Evolutionary conservation across 2,797 vertebrate species (phyloP).

Genomic region (Anguilla megastoma): DNA sequence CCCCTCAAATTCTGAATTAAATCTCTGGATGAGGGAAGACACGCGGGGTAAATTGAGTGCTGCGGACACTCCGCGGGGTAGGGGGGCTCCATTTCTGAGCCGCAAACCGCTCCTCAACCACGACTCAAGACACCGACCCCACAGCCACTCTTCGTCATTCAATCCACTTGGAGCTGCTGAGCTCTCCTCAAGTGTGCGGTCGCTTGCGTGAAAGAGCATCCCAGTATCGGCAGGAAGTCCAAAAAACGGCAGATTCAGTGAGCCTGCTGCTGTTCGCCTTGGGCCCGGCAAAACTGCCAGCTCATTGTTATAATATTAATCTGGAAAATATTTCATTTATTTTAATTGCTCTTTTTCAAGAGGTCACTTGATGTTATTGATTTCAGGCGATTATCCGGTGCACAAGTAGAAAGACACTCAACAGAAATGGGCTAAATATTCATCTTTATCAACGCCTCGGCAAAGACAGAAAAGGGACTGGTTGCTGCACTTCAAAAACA

Average conservation of each 20-base stretch:
- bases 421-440: background rate
- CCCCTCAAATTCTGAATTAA: slow-evolving; percentile 51
- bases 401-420: background rate
- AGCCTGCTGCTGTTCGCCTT: background rate
- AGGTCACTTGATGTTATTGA: background rate
- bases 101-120: background rate
- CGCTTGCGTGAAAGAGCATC: background rate
- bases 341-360: background rate
- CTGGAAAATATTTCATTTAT: background rate
- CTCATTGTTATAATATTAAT: background rate
- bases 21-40: slow-evolving; percentile 42
- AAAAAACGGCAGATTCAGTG: background rate
- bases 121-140: background rate
- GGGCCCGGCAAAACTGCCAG: background rate
- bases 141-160: background rate
- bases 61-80: slow-evolving; percentile 31
- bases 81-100: background rate
- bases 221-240: background rate
- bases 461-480: background rate
- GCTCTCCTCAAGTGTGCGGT: background rate
- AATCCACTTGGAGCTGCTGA: background rate
- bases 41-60: slow-evolving; percentile 55
- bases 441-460: background rate
- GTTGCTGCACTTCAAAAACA: background rate
- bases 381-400: background rate